Base-by-base conservation (phyloP, 2,797 vertebrate species). In the Botia almorhae region DNA sequence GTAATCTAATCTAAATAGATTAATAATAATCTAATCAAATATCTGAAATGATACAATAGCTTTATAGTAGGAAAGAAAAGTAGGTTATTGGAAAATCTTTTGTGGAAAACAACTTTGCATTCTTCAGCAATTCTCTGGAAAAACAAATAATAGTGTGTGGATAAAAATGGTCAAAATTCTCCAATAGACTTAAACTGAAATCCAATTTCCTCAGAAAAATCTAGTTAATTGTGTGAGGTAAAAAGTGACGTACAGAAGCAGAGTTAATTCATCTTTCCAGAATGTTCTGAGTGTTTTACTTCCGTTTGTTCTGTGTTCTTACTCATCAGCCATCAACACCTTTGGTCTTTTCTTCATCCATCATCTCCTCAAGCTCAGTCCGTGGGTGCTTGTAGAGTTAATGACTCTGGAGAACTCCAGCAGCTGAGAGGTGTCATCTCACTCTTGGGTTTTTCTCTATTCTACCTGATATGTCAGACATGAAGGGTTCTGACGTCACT, bases 401-500 rank as follows among this genome's bases (percentile, higher is more conserved):
- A 72, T 71, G 23, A 78, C 39, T 67, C 43, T 46, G 74, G 17
- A 26, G 63, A 7, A 4, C 29, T 29, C n/a, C 21, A 78, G 76
- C 0, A 4, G 36, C 60, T 11, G 50, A 64, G 13, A 65, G 17
- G 63, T 65, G 63, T 65, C 36, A 65, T 19, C 63, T 65, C 17
- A 21, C n/a, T 55, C 48, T 58, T 61, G 21, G 23, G 7, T 46
- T 48, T 53, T 23, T 43, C 55, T 58, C 70, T 16, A 33, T 70
- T 70, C 43, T 60, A 8, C 33, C 12, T 67, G 78, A 80, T 71
- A 67, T 46, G 33, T 67, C 78, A 73, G 46, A 56, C 70, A 21
- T 12, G 16, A 23, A 39, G 43, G 68, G 58, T 70, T 43, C 61
- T 68, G 64, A 82, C 69, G 56, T 67, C 36, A 72, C 61, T 7